These are phyloP conservation scores for Microctenopoma stevenorrisi DNA, from an alignment of 2,797 vertebrate species.

Conservation along the genomic window DNA sequence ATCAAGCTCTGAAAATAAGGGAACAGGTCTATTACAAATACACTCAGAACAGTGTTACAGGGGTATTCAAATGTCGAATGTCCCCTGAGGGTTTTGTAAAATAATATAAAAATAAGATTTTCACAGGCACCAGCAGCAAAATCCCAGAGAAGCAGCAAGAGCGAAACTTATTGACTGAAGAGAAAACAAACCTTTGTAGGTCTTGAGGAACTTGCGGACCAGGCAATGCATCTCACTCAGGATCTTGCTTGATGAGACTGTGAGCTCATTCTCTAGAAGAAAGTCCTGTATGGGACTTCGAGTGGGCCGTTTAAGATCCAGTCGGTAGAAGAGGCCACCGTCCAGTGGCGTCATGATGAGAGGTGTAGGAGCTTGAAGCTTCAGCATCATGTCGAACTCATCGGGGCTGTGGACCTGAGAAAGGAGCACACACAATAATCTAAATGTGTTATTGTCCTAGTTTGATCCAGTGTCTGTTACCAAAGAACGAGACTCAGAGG, in stretches of 20 bases:
- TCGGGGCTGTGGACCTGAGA: slow-evolving; percentile 67
- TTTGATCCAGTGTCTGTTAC: no score
- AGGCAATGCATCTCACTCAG: slow-evolving; percentile 50
- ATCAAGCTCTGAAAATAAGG: slow-evolving; percentile 33
- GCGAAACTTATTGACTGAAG: not conserved
- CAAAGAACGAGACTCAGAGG: no score
- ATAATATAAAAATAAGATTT: no score
- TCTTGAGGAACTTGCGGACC: slow-evolving; percentile 70
- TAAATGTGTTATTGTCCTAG: no score
- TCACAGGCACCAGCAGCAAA: no score
- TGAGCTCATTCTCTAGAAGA: slow-evolving; percentile 59
- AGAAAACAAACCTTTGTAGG: slow-evolving; percentile 60
- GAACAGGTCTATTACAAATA: not conserved
- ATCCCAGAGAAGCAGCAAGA: no score
- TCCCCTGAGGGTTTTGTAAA: no score
- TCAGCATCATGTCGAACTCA: slow-evolving; percentile 77
- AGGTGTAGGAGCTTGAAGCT: slow-evolving; percentile 42
- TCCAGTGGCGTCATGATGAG: slow-evolving; percentile 40
- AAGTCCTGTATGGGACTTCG: slow-evolving; percentile 60
- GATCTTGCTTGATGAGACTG: slow-evolving; percentile 64
- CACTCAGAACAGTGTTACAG: no score
- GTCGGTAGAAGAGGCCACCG: slow-evolving; percentile 62
- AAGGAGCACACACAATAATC: not conserved
- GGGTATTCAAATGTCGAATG: no score
- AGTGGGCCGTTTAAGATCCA: slow-evolving; percentile 41